Conservation (phyloP, 2,888 invertebrate species). For the Urechis unicinctus region DNA sequence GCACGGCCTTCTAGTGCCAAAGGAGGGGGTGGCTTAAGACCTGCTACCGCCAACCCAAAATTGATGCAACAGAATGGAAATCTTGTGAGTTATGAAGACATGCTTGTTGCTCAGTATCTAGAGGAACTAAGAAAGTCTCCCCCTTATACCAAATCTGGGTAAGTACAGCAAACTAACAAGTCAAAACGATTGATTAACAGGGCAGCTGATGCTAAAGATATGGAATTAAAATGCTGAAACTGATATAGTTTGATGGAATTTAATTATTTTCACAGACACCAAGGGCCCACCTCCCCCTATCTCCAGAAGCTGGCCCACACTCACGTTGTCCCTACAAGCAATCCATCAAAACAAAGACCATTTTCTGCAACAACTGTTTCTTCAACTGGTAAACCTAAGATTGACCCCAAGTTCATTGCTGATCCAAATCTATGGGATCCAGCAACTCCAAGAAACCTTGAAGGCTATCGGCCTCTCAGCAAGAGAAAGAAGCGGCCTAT, state of each 20-base stretch:
- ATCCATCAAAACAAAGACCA: conserved; percentile 6
- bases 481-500: conserved; percentile 25
- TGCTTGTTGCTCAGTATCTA: conserved; percentile 45
- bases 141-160: conserved; percentile 10
- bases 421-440: conserved; percentile 42
- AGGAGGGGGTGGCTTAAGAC: not conserved
- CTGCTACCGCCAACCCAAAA: no score
- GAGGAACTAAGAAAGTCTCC: conserved; percentile 36
- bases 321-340: conserved; percentile 27
- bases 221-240: no score
- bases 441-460: no score
- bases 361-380: not conserved
- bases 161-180: conserved; percentile 3
- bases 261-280: not conserved
- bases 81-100: conserved; percentile 46
- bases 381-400: conserved; percentile 32
- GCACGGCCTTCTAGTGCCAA: not conserved
- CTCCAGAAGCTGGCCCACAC: conserved; percentile 36
- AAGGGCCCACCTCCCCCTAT: no score
- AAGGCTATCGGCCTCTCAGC: conserved; percentile 17
- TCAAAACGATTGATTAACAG: no score
- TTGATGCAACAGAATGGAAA: conserved; percentile 12
- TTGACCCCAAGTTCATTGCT: conserved; percentile 45
- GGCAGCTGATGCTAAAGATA: no score
- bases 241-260: no score